Evolutionary conservation across 1,140 invertebrate species (phyloP).

Genomic region (Trypoxylus dichotomus): DNA sequence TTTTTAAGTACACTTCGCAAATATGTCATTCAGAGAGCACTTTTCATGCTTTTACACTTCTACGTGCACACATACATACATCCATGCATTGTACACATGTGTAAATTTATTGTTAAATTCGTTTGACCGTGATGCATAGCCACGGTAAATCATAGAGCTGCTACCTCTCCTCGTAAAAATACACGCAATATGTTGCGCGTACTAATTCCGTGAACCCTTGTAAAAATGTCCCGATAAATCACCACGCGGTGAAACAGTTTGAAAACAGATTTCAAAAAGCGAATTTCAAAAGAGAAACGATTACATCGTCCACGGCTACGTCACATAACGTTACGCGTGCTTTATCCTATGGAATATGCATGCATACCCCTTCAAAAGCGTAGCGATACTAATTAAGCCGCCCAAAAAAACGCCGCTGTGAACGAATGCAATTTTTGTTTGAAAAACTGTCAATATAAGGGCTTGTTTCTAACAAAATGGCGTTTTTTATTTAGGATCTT

Average conservation of each 20-base stretch:
- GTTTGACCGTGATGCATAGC: neutral
- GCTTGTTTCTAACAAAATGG: too few relatives aligned
- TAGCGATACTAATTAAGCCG: too few relatives aligned
- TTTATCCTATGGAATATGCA: too few relatives aligned
- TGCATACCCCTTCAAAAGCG: too few relatives aligned
- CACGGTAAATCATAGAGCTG: neutral
- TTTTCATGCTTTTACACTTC: neutral
- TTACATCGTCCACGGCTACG: neutral
- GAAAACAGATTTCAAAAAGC: slow-evolving; percentile 3
- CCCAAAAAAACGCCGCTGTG: too few relatives aligned
- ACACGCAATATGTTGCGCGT: neutral
- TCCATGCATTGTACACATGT: neutral
- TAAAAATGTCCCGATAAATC: neutral
- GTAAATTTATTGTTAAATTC: slow-evolving; percentile 4
- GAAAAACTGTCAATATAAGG: too few relatives aligned
- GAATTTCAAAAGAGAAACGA: neutral
- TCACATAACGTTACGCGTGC: too few relatives aligned
- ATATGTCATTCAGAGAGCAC: neutral
- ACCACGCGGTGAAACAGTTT: neutral
- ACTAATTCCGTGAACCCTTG: neutral
- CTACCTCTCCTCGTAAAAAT: neutral
- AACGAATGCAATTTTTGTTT: too few relatives aligned
- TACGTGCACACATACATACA: neutral
- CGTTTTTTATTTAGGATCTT: too few relatives aligned
- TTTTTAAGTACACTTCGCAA: neutral